These are phyloP conservation scores for Lanistes nyassanus DNA, from an alignment of 1,140 invertebrate species.

Conservation along the genomic window DNA sequence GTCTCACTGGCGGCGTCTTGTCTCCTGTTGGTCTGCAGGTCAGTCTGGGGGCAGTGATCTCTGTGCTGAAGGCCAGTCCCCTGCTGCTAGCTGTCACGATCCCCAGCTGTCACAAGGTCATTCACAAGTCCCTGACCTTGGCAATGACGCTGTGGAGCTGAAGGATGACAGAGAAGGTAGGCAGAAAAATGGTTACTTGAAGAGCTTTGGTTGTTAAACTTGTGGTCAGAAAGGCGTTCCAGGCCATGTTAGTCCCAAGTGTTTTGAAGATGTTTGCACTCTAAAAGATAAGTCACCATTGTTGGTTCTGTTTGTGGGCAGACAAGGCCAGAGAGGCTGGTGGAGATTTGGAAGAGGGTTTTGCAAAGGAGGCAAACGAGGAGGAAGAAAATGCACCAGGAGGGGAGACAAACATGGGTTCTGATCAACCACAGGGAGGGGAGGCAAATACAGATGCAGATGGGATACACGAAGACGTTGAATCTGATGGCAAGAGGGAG, in stretches of 20 bases:
- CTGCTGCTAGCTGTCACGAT: conserved; percentile 5
- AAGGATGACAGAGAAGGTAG: not conserved
- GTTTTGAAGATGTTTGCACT: too few relatives aligned
- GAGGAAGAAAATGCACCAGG: not conserved
- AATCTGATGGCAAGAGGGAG: not conserved
- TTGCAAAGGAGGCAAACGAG: not conserved
- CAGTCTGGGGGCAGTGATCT: conserved; percentile 58
- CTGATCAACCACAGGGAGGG: conserved; percentile 31
- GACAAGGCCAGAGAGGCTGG: not conserved
- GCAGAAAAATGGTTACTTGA: not conserved
- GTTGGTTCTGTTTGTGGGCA: too few relatives aligned
- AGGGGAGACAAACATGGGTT: conserved; percentile 19
- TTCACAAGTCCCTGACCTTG: not conserved
- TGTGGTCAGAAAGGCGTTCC: too few relatives aligned
- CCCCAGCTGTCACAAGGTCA: conserved; percentile 1
- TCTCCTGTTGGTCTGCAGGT: conserved; percentile 22
- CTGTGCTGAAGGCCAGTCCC: conserved; percentile 25
- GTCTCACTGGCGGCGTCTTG: too few relatives aligned
- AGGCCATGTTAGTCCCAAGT: too few relatives aligned
- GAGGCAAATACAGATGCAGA: not conserved
- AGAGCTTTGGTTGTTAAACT: too few relatives aligned
- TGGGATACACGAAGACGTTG: not conserved
- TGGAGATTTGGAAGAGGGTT: not conserved
- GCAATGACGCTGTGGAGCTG: not conserved
- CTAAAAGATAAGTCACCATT: too few relatives aligned